Conservation (phyloP, 23 tunicate species). For the Trididemnum clinides region DNA sequence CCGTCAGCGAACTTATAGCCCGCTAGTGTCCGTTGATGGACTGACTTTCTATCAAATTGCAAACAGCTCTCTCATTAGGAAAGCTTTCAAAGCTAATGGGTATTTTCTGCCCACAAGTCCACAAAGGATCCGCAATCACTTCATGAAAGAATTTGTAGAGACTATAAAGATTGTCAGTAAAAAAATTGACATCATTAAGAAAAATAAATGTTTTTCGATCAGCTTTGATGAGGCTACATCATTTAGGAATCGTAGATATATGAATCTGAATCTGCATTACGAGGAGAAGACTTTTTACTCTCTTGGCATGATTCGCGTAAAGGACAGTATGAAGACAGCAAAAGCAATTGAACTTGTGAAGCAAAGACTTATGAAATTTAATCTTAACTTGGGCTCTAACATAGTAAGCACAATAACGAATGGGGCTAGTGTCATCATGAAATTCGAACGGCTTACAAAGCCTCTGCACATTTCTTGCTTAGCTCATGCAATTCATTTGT, state of each 20-base stretch:
- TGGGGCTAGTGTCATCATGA: constrained; percentile 1
- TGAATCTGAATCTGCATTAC: neutral
- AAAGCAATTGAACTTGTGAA: constrained; percentile 2
- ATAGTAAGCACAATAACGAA: neutral
- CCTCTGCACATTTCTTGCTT: neutral
- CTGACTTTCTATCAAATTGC: constrained; percentile 28
- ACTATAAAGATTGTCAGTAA: neutral
- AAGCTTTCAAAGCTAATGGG: constrained; percentile 23
- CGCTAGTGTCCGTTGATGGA: neutral
- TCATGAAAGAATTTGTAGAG: neutral
- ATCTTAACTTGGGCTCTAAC: neutral
- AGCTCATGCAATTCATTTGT: constrained; percentile 14
- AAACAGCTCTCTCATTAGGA: neutral
- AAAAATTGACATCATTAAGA: neutral
- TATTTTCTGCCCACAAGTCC: constrained; percentile 1
- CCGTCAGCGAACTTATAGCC: neutral
- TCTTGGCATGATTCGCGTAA: neutral
- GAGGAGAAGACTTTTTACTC: neutral
- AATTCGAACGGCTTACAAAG: neutral
- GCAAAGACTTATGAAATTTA: neutral
- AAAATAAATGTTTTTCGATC: neutral
- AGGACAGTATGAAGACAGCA: neutral
- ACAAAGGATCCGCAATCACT: too few relatives aligned
- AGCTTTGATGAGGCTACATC: neutral
- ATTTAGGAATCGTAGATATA: neutral